Conservation (phyloP, 53 echinoderm and acorn worm genomes). For the Antedon mediterranea region DNA sequence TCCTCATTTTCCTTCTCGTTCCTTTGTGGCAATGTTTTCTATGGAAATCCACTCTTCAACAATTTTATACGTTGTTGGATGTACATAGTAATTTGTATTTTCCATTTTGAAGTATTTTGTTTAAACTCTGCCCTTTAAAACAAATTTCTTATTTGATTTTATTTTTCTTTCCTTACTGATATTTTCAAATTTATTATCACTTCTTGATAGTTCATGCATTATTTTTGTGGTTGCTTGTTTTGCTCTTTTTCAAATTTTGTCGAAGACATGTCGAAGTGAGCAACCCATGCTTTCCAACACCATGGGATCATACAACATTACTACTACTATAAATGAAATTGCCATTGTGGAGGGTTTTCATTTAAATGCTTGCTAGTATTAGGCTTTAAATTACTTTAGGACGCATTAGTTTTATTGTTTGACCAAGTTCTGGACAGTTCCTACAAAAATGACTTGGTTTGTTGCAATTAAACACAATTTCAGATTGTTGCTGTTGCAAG, state of each 20-base stretch:
- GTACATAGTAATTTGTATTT: background rate
- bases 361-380: too few relatives aligned
- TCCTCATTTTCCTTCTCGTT: background rate
- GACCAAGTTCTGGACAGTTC: too few relatives aligned
- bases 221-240: background rate
- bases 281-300: too few relatives aligned
- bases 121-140: background rate
- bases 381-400: too few relatives aligned
- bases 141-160: background rate
- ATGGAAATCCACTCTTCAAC: background rate
- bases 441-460: too few relatives aligned
- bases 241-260: background rate
- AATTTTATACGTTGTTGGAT: background rate
- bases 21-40: background rate
- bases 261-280: background rate
- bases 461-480: too few relatives aligned
- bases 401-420: too few relatives aligned
- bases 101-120: background rate
- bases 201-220: background rate
- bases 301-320: too few relatives aligned
- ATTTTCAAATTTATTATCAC: conserved; percentile 3
- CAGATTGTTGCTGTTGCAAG: too few relatives aligned
- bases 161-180: background rate
- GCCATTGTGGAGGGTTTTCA: too few relatives aligned
- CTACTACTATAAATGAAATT: too few relatives aligned